Evolutionary conservation across 2,113 vertebrate species (phyloP).

Genomic region (Lamprologus ornatipinnis): DNA sequence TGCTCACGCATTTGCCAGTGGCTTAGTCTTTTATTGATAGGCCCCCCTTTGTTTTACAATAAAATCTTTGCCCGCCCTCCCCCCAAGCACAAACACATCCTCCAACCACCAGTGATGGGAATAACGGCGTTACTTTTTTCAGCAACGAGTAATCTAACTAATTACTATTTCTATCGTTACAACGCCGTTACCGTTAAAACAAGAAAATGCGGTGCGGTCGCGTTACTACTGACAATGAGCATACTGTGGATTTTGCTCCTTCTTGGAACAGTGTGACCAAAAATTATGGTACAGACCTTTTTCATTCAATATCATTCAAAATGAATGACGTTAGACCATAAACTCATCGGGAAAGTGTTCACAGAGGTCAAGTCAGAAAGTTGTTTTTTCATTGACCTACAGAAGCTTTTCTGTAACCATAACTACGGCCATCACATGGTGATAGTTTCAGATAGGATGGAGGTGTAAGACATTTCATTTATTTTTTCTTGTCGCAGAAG

Average conservation of each 20-base stretch:
- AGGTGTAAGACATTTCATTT: background rate
- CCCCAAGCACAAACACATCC: background rate
- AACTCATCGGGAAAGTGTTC: background rate
- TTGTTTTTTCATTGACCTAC: background rate
- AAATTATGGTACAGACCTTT: background rate
- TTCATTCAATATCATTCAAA: background rate
- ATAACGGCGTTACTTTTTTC: background rate
- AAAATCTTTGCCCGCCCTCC: fast-evolving
- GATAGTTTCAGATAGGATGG: background rate
- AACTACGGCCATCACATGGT: background rate
- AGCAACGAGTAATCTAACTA: background rate
- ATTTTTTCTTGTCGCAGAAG: background rate
- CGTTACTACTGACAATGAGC: background rate
- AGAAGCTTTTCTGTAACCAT: background rate
- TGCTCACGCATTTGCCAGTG: fast-evolving
- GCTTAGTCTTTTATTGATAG: background rate
- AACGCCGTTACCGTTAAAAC: background rate
- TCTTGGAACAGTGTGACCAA: background rate
- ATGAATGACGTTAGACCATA: background rate
- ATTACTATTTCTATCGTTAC: background rate
- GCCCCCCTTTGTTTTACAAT: background rate
- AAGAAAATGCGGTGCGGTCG: background rate
- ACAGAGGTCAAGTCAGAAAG: background rate
- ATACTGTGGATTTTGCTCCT: background rate
- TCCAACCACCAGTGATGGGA: background rate